Conservation (phyloP, 2,888 invertebrate genomes). For the Cheilosia variabilis region DNA sequence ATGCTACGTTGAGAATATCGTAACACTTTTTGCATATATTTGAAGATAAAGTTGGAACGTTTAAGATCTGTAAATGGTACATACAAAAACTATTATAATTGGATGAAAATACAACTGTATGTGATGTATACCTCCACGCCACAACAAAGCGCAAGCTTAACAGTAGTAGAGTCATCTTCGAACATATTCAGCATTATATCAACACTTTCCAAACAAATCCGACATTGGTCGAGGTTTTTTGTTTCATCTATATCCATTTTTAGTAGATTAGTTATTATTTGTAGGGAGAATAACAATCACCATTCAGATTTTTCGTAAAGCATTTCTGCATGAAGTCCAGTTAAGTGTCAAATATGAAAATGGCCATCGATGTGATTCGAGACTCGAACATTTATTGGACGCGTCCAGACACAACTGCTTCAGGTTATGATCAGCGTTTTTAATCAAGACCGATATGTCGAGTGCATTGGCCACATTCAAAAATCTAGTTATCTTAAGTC, state of each 20-base stretch:
- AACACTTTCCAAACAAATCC: slow-evolving; percentile 52
- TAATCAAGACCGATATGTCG: no score
- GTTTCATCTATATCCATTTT: slow-evolving; percentile 12
- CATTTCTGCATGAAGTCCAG: no score
- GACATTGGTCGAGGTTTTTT: slow-evolving; percentile 37
- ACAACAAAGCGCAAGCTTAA: slow-evolving; percentile 62
- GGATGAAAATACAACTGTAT: background rate
- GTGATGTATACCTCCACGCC: slow-evolving; percentile 41
- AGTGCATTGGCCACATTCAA: no score
- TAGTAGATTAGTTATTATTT: background rate
- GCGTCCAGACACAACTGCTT: no score
- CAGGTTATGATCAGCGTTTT: no score
- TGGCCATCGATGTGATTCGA: no score
- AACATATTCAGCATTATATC: slow-evolving; percentile 46
- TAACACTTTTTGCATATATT: slow-evolving; percentile 79
- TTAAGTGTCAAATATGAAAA: no score
- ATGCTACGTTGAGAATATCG: slow-evolving; percentile 80
- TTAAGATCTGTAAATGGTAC: slow-evolving; percentile 35
- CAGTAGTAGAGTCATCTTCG: slow-evolving; percentile 30
- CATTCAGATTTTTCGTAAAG: no score
- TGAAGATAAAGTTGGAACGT: slow-evolving; percentile 76
- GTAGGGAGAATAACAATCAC: no score
- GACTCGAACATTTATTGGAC: no score
- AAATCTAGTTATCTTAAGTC: no score
- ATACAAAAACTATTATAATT: background rate